A percentile compares a stretch with the other conserved stretches of the same genome.
Evolutionary conservation across 1,140 invertebrate species (phyloP).

Genomic region (Anastrepha ludens): DNA sequence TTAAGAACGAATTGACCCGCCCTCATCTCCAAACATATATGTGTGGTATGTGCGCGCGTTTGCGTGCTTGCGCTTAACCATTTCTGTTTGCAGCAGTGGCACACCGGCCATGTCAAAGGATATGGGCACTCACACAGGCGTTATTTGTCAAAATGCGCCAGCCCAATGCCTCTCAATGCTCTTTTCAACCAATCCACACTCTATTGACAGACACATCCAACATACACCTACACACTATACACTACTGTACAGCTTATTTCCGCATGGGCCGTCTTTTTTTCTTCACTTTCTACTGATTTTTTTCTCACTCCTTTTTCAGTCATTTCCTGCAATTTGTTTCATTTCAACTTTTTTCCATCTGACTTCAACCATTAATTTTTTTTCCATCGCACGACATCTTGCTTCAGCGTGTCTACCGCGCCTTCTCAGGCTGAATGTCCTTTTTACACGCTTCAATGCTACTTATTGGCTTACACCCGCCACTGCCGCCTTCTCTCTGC

Average conservation of each 20-base stretch:
- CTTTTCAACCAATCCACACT: not conserved
- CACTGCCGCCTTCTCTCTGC: not conserved
- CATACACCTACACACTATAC: not conserved
- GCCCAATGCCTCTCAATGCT: not conserved
- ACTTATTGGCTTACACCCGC: not conserved
- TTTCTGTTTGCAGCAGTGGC: not conserved
- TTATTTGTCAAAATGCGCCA: conserved; percentile 18
- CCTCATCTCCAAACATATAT: not conserved
- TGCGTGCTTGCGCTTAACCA: too few species aligned
- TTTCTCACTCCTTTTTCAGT: not conserved
- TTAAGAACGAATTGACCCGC: too few species aligned
- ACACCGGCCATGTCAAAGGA: conserved; percentile 16
- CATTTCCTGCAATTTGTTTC: not conserved
- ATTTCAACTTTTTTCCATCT: not conserved
- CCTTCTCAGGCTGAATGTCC: conserved; percentile 18
- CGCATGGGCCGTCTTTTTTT: not conserved
- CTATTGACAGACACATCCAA: not conserved
- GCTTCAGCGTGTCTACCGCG: not conserved
- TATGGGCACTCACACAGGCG: conserved; percentile 16
- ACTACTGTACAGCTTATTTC: not conserved
- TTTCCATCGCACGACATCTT: not conserved
- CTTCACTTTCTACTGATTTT: not conserved
- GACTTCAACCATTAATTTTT: not conserved
- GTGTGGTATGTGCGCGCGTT: not conserved
- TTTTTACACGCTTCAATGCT: conserved; percentile 35